Evolutionary conservation across 2,797 vertebrate species (phyloP).

Genomic region (Anguilla anguilla): DNA sequence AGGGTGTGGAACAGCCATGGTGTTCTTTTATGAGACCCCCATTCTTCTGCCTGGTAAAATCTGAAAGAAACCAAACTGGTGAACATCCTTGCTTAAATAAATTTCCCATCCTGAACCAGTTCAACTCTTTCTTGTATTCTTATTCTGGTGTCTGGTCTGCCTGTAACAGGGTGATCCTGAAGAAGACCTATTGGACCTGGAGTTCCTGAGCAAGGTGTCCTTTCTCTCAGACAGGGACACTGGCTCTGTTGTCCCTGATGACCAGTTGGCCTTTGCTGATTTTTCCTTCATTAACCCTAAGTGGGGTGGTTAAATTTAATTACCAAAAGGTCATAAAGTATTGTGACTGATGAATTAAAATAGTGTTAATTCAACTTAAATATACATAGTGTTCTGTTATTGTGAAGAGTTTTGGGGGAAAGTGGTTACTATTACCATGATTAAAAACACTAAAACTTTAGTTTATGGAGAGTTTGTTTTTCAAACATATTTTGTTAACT

Average conservation of each 20-base stretch:
- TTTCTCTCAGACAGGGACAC: constrained; percentile 76
- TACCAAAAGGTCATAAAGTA: neutral
- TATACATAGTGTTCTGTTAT: neutral
- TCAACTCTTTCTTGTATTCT: neutral
- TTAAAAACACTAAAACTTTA: neutral
- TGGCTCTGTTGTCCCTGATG: constrained; percentile 79
- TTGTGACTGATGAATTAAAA: neutral
- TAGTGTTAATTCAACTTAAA: neutral
- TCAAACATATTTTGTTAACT: neutral
- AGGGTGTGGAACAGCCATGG: neutral
- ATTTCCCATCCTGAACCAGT: neutral
- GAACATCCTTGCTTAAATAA: neutral
- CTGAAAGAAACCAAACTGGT: neutral
- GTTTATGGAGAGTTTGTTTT: neutral
- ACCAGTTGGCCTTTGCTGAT: constrained; percentile 73
- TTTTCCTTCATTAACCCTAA: constrained; percentile 79
- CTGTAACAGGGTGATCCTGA: constrained; percentile 67
- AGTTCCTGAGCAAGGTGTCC: constrained; percentile 77
- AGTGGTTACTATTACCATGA: neutral
- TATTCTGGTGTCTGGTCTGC: neutral
- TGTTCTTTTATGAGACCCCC: neutral
- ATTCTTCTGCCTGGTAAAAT: neutral
- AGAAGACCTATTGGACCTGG: constrained; percentile 80
- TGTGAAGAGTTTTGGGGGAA: neutral
- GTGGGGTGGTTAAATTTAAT: constrained; percentile 68